Conservation (phyloP, 2,113 vertebrate species). For the Seriola dumerili region DNA sequence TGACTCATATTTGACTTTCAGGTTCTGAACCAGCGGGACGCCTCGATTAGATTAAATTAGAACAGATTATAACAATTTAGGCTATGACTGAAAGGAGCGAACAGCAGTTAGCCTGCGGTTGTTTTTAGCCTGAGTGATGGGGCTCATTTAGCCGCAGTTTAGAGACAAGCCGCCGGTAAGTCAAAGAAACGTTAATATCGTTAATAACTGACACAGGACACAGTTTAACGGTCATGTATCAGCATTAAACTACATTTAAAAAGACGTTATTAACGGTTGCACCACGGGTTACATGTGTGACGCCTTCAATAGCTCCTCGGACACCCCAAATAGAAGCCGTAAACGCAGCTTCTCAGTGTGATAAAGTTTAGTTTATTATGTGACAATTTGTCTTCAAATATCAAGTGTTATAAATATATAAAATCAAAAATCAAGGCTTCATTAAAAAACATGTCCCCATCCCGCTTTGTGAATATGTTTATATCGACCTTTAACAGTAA, state of each 20-base stretch:
- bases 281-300: not conserved
- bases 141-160: not conserved
- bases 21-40: not conserved
- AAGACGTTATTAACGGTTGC: not conserved
- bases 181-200: not conserved
- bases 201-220: too few relatives aligned
- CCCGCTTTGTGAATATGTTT: too few relatives aligned
- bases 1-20: fast-evolving
- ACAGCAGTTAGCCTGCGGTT: not conserved
- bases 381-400: too few relatives aligned
- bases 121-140: slow-evolving; percentile 16
- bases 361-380: too few relatives aligned
- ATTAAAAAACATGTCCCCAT: too few relatives aligned
- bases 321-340: not conserved
- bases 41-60: too few relatives aligned
- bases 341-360: not conserved
- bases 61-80: not conserved
- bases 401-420: too few relatives aligned
- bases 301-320: slow-evolving; percentile 8
- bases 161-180: slow-evolving; percentile 33
- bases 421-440: too few relatives aligned
- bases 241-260: not conserved
- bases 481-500: too few relatives aligned
- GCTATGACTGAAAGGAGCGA: not conserved
- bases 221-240: too few relatives aligned